Evolutionary conservation across 2,113 vertebrate genomes (phyloP).

Genomic region (Paratilapia polleni): DNA sequence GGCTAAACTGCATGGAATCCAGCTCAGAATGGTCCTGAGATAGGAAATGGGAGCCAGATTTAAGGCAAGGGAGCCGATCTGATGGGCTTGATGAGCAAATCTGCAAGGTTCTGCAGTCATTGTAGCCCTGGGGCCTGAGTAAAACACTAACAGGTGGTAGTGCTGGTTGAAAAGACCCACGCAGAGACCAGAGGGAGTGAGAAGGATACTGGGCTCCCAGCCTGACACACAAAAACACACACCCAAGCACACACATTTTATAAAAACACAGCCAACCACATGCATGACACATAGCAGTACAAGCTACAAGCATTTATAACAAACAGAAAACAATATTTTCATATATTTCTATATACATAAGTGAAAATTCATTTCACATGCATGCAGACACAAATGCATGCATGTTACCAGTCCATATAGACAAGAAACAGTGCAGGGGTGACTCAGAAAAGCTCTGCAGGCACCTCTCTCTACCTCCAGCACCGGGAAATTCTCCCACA

Average conservation of each 20-base stretch:
- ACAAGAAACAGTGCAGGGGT: slow-evolving; percentile 1
- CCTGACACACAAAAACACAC: slow-evolving; percentile 64
- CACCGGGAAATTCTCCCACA: slow-evolving; percentile 71
- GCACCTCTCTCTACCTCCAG: slow-evolving; percentile 63
- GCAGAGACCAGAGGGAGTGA: slow-evolving; percentile 74
- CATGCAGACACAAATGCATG: neutral
- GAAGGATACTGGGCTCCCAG: slow-evolving; percentile 70
- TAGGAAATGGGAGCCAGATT: slow-evolving; percentile 76
- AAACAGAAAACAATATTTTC: neutral
- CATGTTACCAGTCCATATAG: neutral
- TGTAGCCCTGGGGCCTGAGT: slow-evolving; percentile 70
- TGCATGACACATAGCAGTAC: slow-evolving; percentile 45
- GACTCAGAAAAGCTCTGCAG: slow-evolving; percentile 54
- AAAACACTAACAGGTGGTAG: slow-evolving; percentile 80
- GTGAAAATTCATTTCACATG: neutral
- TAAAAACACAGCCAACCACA: slow-evolving; percentile 53
- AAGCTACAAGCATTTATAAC: neutral
- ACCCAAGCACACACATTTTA: slow-evolving; percentile 20
- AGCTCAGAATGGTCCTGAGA: slow-evolving; percentile 51
- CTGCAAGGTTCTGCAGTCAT: slow-evolving; percentile 71
- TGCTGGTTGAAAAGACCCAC: slow-evolving; percentile 76
- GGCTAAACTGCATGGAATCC: slow-evolving; percentile 50
- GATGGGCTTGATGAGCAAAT: slow-evolving; percentile 75
- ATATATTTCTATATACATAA: neutral
- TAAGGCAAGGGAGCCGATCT: slow-evolving; percentile 60